Percentiles rank a stretch among this genome's conserved stretches.
phyloP scores from a whole-genome alignment of 2,113 vertebrate species.

The Neotragus pygmaeus region DNA sequence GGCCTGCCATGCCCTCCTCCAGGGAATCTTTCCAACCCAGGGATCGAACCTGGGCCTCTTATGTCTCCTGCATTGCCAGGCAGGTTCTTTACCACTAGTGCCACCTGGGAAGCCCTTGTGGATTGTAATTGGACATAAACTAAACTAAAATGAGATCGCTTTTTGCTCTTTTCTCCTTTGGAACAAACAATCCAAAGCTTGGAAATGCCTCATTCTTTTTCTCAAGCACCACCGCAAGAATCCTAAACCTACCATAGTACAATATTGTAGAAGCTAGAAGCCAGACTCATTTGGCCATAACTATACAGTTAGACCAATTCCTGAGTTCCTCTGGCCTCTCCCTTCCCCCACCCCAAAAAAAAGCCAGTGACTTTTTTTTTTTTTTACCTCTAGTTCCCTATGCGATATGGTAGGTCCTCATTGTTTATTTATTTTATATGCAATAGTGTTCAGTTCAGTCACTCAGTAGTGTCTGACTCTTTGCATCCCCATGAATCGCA shows the following conservation, averaged over 20 bases:
- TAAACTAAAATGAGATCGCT: not conserved
- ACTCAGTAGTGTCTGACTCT: too few species aligned
- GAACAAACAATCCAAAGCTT: not conserved
- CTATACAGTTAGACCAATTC: not conserved
- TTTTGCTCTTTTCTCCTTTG: not conserved
- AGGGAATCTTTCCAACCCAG: not conserved
- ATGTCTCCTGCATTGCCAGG: not conserved
- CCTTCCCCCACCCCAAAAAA: not conserved
- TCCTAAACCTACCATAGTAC: not conserved
- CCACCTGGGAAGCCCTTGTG: not conserved
- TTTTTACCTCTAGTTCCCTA: not conserved
- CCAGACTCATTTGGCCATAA: not conserved
- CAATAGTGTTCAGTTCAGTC: not conserved
- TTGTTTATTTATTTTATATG: not conserved
- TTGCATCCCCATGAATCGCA: too few species aligned
- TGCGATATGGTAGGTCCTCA: not conserved
- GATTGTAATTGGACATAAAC: not conserved
- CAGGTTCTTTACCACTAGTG: not conserved
- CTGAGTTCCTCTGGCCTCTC: not conserved
- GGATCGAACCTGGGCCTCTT: not conserved
- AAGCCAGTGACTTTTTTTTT: not conserved
- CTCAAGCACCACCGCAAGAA: not conserved
- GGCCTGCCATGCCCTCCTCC: not conserved
- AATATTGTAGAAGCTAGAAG: not conserved
- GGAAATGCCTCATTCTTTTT: conserved; percentile 12